phyloP scores from a whole-genome alignment of 2,113 vertebrate genomes.

The Smithornis capensis region DNA sequence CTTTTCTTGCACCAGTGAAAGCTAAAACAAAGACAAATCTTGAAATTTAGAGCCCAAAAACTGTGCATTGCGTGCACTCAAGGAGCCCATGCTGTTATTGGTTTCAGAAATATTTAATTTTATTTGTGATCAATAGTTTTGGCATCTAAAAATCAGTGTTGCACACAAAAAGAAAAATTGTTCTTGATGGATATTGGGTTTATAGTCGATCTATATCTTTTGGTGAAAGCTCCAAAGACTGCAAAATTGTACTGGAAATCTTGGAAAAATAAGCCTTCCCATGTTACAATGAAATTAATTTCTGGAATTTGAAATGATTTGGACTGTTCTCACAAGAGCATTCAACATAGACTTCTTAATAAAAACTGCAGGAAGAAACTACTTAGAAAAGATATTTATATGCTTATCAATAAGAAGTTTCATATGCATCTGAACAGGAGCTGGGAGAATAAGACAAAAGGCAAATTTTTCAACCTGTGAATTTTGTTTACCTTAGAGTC shows the following conservation, averaged over 20 bases:
- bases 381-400: not conserved
- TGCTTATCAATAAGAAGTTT: not conserved
- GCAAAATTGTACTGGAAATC: not conserved
- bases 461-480: not conserved
- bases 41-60: not conserved
- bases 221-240: not conserved
- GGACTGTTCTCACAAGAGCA: not conserved
- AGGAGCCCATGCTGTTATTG: not conserved
- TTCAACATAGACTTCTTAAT: not conserved
- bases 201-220: not conserved
- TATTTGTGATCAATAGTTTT: not conserved
- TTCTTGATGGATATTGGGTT: not conserved
- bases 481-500: not conserved
- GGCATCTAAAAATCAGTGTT: not conserved
- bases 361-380: not conserved
- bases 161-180: not conserved
- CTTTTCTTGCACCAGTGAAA: not conserved
- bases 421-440: not conserved
- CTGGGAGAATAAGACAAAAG: not conserved
- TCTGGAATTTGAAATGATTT: not conserved
- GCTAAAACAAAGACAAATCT: not conserved
- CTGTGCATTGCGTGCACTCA: not conserved
- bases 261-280: not conserved
- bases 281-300: not conserved
- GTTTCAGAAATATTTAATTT: not conserved